A percentile compares a stretch with the other conserved stretches of the same genome.
phyloP scores from a whole-genome alignment of 2,797 vertebrate species.

The Chlorospingus semifuscus region DNA sequence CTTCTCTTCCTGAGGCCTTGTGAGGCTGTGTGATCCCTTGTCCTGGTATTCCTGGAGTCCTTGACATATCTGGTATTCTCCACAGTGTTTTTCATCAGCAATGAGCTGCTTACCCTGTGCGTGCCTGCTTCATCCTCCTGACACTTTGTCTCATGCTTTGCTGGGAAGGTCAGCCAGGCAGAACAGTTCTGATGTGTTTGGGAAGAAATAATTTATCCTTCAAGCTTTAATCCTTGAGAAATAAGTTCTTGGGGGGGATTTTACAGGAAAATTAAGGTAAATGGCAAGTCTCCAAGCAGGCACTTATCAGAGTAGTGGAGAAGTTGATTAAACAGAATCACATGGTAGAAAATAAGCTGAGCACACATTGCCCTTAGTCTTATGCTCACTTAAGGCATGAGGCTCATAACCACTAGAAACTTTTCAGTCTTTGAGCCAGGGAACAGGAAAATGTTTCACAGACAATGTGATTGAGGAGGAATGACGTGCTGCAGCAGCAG shows the following conservation, averaged over 20 bases:
- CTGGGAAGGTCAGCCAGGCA: conserved; percentile 28
- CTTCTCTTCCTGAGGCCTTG: background rate
- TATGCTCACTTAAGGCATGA: background rate
- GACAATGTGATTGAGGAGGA: background rate
- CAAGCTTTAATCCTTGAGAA: conserved; percentile 54
- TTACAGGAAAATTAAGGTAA: conserved; percentile 18
- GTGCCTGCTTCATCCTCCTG: conserved; percentile 20
- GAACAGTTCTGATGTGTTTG: background rate
- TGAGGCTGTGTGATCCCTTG: background rate
- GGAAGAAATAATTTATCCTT: conserved; percentile 40
- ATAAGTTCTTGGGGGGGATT: conserved; percentile 27
- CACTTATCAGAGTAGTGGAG: background rate
- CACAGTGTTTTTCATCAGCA: background rate
- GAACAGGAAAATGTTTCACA: background rate
- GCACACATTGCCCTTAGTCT: background rate
- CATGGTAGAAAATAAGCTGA: conserved; percentile 20
- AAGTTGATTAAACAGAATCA: conserved; percentile 42
- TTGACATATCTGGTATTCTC: background rate
- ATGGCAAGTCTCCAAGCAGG: conserved; percentile 27
- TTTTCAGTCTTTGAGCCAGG: background rate
- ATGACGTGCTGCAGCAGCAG: background rate
- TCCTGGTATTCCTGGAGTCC: background rate
- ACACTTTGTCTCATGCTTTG: background rate
- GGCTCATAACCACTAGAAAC: background rate
- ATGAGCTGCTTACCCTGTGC: background rate